These are phyloP conservation scores for Poeciliopsis infans DNA, from an alignment of 2,797 vertebrate genomes.

Conservation along the genomic window DNA sequence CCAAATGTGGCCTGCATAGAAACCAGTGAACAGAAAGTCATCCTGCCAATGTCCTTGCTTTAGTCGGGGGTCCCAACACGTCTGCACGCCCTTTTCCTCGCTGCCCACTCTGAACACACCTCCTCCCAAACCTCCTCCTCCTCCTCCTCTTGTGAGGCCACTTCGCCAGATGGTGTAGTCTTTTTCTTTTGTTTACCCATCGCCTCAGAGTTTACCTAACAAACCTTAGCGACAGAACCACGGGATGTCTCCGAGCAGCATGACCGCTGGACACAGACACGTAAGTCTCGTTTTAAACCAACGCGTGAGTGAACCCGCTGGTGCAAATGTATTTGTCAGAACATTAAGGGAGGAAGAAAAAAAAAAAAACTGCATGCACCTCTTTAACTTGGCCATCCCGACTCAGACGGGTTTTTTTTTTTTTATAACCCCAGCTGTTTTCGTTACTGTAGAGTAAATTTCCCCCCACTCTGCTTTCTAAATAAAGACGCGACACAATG, in stretches of 20 bases:
- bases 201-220: slow-evolving; percentile 66
- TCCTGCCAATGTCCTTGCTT: not conserved
- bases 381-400: slow-evolving; percentile 50
- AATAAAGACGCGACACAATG: not conserved
- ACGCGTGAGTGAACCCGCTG: slow-evolving; percentile 6
- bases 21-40: not conserved
- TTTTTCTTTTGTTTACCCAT: slow-evolving; percentile 82
- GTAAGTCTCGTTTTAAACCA: slow-evolving; percentile 54
- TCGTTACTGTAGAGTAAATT: slow-evolving; percentile 54
- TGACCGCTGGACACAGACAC: slow-evolving; percentile 37
- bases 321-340: slow-evolving; percentile 28
- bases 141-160: slow-evolving; percentile 78
- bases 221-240: slow-evolving; percentile 69
- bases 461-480: not conserved
- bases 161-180: slow-evolving; percentile 86
- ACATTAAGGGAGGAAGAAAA: slow-evolving; percentile 4
- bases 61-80: not conserved
- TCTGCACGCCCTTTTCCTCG: slow-evolving; percentile 16
- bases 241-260: slow-evolving; percentile 58
- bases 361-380: slow-evolving; percentile 39
- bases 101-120: slow-evolving; percentile 83
- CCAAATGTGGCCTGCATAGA: not conserved
- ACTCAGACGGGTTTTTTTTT: slow-evolving; percentile 14
- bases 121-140: slow-evolving; percentile 82
- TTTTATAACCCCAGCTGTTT: slow-evolving; percentile 31